A percentile compares a stretch with the other conserved stretches of the same genome.
These are phyloP conservation scores for Leuctra nigra DNA, from an alignment of 2,888 invertebrate species.

Conservation along the genomic window DNA sequence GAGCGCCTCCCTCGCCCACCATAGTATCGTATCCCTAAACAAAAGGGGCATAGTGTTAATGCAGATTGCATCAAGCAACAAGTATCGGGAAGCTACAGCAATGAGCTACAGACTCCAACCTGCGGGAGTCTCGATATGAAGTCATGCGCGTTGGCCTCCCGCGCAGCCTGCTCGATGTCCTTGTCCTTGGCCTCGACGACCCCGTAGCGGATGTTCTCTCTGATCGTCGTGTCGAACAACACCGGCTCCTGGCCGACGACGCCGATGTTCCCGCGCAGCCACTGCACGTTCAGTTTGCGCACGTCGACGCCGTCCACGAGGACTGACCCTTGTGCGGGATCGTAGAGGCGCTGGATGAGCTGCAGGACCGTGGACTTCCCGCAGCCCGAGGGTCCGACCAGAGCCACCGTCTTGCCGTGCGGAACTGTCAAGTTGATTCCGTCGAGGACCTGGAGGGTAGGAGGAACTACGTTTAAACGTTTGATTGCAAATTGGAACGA, in stretches of 20 bases:
- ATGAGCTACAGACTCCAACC: constrained; percentile 41
- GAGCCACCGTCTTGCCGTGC: constrained; percentile 60
- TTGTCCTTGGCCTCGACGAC: constrained; percentile 55
- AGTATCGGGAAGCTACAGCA: not conserved
- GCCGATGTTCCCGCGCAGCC: constrained; percentile 70
- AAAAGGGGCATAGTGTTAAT: not conserved
- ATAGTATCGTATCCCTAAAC: constrained; percentile 65
- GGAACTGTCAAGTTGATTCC: constrained; percentile 55
- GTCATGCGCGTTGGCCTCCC: constrained; percentile 67
- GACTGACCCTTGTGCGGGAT: constrained; percentile 47
- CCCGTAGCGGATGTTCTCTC: constrained; percentile 83
- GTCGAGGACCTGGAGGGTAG: constrained; percentile 51
- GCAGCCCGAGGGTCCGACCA: constrained; percentile 70
- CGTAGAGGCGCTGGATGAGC: constrained; percentile 67
- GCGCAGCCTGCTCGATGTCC: constrained; percentile 63
- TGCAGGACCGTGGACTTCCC: constrained; percentile 79
- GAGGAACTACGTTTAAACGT: no score
- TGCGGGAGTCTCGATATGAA: constrained; percentile 68
- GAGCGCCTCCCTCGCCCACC: constrained; percentile 73
- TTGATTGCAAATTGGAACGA: no score
- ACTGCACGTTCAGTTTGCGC: constrained; percentile 60
- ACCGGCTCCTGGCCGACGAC: constrained; percentile 86
- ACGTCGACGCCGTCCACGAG: constrained; percentile 55
- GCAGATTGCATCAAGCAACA: not conserved
- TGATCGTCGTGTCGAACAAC: constrained; percentile 73